phyloP scores from a whole-genome alignment of 37 sponge, comb jelly and placozoan species.

The Petrosia ficiformis region DNA sequence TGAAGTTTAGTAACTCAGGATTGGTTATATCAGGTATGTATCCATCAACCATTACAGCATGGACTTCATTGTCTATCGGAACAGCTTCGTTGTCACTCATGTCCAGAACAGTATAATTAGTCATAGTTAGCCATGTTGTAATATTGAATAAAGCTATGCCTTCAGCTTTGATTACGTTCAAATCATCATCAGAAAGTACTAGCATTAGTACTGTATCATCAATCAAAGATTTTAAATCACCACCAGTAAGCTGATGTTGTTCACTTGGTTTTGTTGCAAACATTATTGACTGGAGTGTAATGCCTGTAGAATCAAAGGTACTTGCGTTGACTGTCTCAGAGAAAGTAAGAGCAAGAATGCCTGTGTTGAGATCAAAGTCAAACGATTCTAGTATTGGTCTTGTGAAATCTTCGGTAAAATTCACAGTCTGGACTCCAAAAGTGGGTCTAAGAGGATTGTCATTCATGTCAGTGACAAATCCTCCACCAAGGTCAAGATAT shows the following conservation, averaged over 20 bases:
- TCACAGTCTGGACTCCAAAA: slow-evolving; percentile 13
- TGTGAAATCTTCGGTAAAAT: slow-evolving; percentile 65
- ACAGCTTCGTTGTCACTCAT: slow-evolving; percentile 35
- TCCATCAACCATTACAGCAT: slow-evolving; percentile 34
- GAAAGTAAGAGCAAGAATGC: slow-evolving; percentile 62
- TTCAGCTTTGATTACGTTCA: slow-evolving; percentile 76
- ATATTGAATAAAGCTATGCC: slow-evolving; percentile 56
- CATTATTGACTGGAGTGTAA: slow-evolving; percentile 57
- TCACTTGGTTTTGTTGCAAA: slow-evolving; percentile 2
- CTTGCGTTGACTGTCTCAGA: slow-evolving; percentile 79
- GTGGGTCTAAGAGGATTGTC: slow-evolving; percentile 53
- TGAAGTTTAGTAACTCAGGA: slow-evolving; percentile 67
- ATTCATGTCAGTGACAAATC: slow-evolving; percentile 73
- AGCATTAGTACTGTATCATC: slow-evolving; percentile 60
- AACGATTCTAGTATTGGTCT: slow-evolving; percentile 54
- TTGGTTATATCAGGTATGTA: slow-evolving; percentile 53
- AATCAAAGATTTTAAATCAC: slow-evolving; percentile 18
- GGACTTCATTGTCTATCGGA: slow-evolving; percentile 30
- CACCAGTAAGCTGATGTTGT: slow-evolving; percentile 51
- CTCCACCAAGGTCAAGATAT: slow-evolving; percentile 47
- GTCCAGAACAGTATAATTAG: slow-evolving; percentile 44
- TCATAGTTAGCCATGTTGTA: slow-evolving; percentile 63
- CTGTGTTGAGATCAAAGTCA: slow-evolving; percentile 74
- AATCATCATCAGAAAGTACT: slow-evolving; percentile 54
- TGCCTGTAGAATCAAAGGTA: slow-evolving; percentile 68